Evolutionary conservation across 2,113 vertebrate genomes (phyloP).

Genomic region (Periophthalmodon schlosseri): DNA sequence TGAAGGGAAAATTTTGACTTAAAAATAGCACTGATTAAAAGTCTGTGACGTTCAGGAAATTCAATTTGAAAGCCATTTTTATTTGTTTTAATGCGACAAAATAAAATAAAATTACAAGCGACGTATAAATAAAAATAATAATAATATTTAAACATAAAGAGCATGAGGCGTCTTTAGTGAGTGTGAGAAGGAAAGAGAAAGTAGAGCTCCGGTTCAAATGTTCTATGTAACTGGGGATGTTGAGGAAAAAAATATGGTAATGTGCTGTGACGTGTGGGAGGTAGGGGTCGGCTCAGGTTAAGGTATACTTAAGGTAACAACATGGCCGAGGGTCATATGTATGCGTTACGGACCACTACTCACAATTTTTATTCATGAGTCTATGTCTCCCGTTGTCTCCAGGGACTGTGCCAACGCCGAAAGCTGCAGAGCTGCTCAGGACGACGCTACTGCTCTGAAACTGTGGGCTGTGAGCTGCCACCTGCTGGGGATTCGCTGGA

Average conservation of each 20-base stretch:
- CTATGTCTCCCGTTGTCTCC: not conserved
- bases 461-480: conserved; percentile 77
- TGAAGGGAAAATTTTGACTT: too few species aligned
- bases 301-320: too few species aligned
- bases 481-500: conserved; percentile 74
- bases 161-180: not conserved
- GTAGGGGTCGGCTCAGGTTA: not conserved
- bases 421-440: conserved; percentile 62
- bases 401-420: conserved; percentile 60
- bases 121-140: too few species aligned
- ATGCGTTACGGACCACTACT: not conserved
- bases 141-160: not conserved
- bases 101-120: too few species aligned
- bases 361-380: not conserved
- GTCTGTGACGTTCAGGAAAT: too few species aligned
- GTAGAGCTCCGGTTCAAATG: not conserved
- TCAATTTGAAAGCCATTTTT: too few species aligned
- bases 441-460: conserved; percentile 66
- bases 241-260: not conserved
- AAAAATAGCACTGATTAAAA: too few species aligned
- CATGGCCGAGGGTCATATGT: not conserved
- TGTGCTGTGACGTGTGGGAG: not conserved
- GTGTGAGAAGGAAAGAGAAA: not conserved
- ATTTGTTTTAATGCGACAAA: too few species aligned
- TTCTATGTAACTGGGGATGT: not conserved